Conservation (phyloP, 2,888 invertebrate genomes). For the Eutolmus rufibarbis region DNA sequence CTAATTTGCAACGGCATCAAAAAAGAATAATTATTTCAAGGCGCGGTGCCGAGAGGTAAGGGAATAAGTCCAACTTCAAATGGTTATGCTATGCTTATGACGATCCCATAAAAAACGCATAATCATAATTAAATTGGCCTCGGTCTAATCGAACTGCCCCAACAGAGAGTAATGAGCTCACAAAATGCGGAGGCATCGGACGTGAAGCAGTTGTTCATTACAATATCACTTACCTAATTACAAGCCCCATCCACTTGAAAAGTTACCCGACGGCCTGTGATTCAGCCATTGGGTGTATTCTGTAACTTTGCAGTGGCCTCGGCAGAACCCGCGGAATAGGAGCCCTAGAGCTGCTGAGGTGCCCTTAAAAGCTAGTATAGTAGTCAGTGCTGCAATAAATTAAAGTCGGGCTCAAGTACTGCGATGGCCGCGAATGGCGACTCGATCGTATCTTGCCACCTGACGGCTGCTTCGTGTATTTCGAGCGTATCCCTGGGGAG, state of each 20-base stretch:
- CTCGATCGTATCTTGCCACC: slow-evolving; percentile 1
- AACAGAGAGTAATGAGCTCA: background rate
- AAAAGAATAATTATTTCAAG: background rate
- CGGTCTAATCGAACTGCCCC: background rate
- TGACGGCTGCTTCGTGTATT: background rate
- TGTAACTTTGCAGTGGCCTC: background rate
- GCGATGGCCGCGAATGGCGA: background rate
- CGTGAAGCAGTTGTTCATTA: background rate
- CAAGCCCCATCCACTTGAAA: background rate
- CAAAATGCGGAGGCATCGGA: background rate
- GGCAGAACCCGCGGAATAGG: background rate
- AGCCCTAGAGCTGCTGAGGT: background rate
- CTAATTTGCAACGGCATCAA: background rate
- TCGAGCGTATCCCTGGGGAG: background rate
- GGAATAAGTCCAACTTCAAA: background rate
- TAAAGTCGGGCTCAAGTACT: background rate
- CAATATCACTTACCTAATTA: background rate
- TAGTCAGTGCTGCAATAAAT: background rate
- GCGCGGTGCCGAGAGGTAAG: background rate
- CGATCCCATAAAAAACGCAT: background rate
- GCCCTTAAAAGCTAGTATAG: background rate
- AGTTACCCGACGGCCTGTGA: background rate
- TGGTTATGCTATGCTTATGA: background rate
- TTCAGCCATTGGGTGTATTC: background rate
- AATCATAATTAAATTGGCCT: background rate